These are phyloP conservation scores for Ellobium chinense DNA, from an alignment of 2,888 invertebrate species.

Conservation along the genomic window DNA sequence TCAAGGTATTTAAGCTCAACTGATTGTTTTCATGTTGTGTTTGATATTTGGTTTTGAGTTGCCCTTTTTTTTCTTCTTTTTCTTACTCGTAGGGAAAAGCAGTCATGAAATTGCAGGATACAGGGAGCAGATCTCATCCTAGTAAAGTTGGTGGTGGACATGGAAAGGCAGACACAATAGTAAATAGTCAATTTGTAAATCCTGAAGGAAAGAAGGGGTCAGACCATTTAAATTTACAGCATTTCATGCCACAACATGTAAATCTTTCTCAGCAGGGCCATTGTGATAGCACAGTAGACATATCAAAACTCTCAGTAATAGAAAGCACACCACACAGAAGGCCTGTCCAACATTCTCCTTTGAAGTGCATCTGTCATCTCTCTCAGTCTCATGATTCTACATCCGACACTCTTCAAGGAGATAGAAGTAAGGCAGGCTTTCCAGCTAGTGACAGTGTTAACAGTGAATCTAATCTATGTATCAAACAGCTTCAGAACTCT, in stretches of 20 bases:
- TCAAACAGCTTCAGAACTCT: not conserved
- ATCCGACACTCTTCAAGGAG: not conserved
- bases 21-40: not conserved
- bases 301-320: conserved; percentile 22
- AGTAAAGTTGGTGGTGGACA: not conserved
- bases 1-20: too few relatives aligned
- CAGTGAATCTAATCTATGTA: not conserved
- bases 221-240: too few relatives aligned
- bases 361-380: not conserved
- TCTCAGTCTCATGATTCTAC: not conserved
- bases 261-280: not conserved
- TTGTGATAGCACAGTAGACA: not conserved
- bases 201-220: too few relatives aligned
- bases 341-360: not conserved
- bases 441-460: not conserved
- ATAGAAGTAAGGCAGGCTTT: not conserved
- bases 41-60: not conserved
- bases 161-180: too few relatives aligned
- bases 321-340: not conserved
- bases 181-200: too few relatives aligned
- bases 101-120: not conserved
- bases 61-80: not conserved
- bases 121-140: not conserved
- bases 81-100: not conserved
- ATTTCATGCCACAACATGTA: not conserved